These are phyloP conservation scores for human DNA, from an alignment of 2,113 vertebrate species.

Conservation along the genomic window DNA sequence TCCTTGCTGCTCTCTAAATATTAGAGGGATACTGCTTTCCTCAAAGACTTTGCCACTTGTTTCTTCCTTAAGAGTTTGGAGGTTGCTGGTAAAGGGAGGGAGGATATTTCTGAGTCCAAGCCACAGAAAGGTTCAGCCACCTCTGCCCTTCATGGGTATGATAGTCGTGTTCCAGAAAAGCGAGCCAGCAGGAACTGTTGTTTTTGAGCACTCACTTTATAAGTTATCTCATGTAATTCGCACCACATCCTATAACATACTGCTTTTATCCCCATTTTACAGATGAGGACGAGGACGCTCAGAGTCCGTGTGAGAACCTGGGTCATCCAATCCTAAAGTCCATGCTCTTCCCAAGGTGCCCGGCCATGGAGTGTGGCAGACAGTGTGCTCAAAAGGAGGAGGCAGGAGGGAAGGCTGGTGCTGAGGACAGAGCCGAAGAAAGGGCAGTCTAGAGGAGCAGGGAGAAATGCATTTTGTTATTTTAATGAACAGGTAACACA, in stretches of 20 bases:
- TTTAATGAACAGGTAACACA: neutral
- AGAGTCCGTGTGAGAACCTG: neutral
- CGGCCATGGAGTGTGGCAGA: neutral
- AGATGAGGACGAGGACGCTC: neutral
- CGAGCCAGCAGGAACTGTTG: neutral
- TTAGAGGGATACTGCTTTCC: neutral
- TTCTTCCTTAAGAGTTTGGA: neutral
- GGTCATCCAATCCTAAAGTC: neutral
- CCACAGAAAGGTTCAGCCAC: neutral
- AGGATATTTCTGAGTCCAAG: neutral
- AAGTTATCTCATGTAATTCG: neutral
- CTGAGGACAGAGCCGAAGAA: rapidly evolving
- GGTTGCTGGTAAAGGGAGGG: neutral
- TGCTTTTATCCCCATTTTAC: neutral
- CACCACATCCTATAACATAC: neutral
- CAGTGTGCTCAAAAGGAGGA: no score
- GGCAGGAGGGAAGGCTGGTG: no score
- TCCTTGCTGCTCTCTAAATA: neutral
- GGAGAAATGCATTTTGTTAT: neutral
- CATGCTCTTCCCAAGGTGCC: rapidly evolving
- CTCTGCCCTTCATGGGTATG: neutral
- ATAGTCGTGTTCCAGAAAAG: neutral
- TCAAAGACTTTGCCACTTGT: neutral
- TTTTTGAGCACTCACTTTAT: neutral
- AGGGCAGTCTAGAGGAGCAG: neutral